A percentile compares a stretch with the other conserved stretches of the same genome.
Conservation (phyloP, 2,113 vertebrate genomes). For the Fregata magnificens region DNA sequence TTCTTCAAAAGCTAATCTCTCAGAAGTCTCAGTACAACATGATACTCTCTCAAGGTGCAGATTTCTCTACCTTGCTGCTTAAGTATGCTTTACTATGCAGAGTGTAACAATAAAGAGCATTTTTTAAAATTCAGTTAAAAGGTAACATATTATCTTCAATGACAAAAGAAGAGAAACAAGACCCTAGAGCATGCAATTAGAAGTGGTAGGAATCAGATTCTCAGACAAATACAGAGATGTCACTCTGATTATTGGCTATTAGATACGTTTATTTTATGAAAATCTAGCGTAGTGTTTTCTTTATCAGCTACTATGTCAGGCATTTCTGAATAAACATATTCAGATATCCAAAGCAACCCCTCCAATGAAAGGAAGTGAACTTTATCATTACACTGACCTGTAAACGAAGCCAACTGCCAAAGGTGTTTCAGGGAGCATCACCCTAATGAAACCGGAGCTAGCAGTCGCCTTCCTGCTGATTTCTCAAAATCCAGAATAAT, state of each 20-base stretch:
- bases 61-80: conserved; percentile 36
- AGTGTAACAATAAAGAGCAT: conserved; percentile 44
- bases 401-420: not conserved
- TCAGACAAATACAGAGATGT: conserved; percentile 1
- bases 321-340: conserved; percentile 16
- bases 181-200: conserved; percentile 15
- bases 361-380: conserved; percentile 5
- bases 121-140: conserved; percentile 26
- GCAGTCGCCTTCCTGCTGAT: not conserved
- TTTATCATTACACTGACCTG: not conserved
- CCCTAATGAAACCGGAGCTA: not conserved
- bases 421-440: not conserved
- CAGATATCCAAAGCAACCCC: not conserved
- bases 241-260: conserved; percentile 21
- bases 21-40: conserved; percentile 45
- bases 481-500: not conserved
- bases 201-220: conserved; percentile 51
- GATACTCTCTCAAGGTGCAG: conserved; percentile 48
- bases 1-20: conserved; percentile 55
- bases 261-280: conserved; percentile 48
- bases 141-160: conserved; percentile 54
- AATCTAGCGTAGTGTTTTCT: conserved; percentile 1
- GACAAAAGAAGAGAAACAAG: conserved; percentile 58
- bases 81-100: not conserved
- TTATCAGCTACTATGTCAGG: conserved; percentile 25